Evolutionary conservation across 2,888 invertebrate species (phyloP).

Genomic region (Sericinus montela): DNA sequence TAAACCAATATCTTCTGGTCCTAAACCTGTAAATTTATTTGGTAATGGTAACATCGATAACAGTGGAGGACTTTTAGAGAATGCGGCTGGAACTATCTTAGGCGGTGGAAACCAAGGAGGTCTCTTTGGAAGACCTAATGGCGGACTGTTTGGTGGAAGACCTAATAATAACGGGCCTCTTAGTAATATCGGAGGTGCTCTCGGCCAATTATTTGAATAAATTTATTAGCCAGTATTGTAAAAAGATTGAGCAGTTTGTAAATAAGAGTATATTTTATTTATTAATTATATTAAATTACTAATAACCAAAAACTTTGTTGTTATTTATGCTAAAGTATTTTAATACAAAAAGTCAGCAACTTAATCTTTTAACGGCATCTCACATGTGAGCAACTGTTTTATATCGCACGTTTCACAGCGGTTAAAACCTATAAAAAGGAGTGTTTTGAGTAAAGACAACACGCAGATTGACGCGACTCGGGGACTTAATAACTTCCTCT

Average conservation of each 20-base stretch:
- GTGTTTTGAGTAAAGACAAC: conserved; percentile 7
- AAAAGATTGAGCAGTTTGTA: background rate
- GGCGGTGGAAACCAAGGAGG: conserved; percentile 20
- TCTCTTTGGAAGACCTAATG: conserved; percentile 28
- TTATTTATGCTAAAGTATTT: no score
- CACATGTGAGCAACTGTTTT: background rate
- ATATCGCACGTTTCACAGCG: conserved; percentile 2
- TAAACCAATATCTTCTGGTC: conserved; percentile 59
- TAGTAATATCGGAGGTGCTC: conserved; percentile 59
- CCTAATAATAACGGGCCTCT: conserved; percentile 52
- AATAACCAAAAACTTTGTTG: no score
- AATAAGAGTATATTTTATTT: background rate
- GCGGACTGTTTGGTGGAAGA: conserved; percentile 29
- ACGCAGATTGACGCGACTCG: conserved; percentile 1
- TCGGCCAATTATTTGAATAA: conserved; percentile 51
- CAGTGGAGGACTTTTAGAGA: conserved; percentile 44
- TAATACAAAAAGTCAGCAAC: no score
- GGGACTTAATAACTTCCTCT: background rate
- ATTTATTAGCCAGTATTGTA: background rate
- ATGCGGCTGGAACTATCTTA: conserved; percentile 35
- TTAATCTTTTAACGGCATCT: no score
- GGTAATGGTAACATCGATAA: conserved; percentile 47
- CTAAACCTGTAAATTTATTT: conserved; percentile 59
- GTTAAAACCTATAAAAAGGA: conserved; percentile 18
- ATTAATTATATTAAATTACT: no score